A percentile compares a stretch with the other conserved stretches of the same genome.
These are phyloP conservation scores for Drosophila busckii DNA, from an alignment of 1,140 invertebrate species.

Conservation along the genomic window DNA sequence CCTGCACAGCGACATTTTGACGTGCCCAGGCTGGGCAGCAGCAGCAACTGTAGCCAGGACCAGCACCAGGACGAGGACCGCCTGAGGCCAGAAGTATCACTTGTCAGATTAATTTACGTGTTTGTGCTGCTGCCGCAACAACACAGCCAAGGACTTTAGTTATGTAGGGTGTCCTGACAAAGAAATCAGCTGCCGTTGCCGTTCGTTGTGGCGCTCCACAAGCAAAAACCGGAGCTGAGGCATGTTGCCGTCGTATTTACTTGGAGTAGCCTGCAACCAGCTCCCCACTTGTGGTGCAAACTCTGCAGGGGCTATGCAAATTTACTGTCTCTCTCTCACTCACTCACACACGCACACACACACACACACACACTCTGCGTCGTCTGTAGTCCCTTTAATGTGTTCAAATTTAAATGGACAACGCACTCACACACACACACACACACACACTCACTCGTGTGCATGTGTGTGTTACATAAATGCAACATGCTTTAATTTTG, in stretches of 20 bases:
- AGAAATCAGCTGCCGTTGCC: conserved; percentile 74
- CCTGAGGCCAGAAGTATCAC: conserved; percentile 71
- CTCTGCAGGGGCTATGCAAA: conserved; percentile 22
- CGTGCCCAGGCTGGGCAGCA: conserved; percentile 29
- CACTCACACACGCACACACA: no score
- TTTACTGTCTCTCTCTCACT: conserved; percentile 26
- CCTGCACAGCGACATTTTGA: conserved; percentile 68
- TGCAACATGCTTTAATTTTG: conserved; percentile 48
- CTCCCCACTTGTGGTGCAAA: not conserved
- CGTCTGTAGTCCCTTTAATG: conserved; percentile 41
- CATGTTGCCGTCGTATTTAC: conserved; percentile 63
- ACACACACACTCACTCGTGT: not conserved
- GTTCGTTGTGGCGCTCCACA: conserved; percentile 63
- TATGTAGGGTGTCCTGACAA: conserved; percentile 38
- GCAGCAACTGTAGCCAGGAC: conserved; percentile 25
- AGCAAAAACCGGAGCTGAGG: conserved; percentile 59
- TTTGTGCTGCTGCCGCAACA: conserved; percentile 63
- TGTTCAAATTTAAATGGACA: conserved; percentile 62
- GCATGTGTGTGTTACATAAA: conserved; percentile 10
- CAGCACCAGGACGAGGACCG: conserved; percentile 12
- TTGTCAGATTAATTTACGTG: conserved; percentile 74
- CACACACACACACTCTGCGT: no score
- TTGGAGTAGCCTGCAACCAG: conserved; percentile 36
- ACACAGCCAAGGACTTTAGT: conserved; percentile 31
- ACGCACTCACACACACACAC: conserved; percentile 12